phyloP scores from a whole-genome alignment of 2,888 invertebrate species.

The Elgonia sp. region DNA sequence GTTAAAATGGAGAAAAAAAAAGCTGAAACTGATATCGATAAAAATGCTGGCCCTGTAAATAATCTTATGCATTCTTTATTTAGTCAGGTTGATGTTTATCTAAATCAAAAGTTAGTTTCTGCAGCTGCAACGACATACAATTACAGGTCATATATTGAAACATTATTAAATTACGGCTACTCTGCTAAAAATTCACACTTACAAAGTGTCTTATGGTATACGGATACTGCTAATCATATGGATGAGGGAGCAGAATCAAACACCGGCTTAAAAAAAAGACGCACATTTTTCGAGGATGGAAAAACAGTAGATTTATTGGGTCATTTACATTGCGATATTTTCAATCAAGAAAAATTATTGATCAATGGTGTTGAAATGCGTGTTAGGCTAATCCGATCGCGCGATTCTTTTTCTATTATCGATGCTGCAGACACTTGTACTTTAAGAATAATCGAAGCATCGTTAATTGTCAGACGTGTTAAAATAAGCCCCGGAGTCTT shows the following conservation, averaged over 20 bases:
- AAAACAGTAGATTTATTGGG: conserved; percentile 19
- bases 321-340: too few relatives aligned
- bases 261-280: neutral
- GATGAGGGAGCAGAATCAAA: neutral
- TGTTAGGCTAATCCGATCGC: neutral
- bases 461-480: neutral
- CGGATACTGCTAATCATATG: conserved; percentile 30
- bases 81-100: conserved; percentile 70
- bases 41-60: neutral
- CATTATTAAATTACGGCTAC: conserved; percentile 74
- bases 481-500: neutral
- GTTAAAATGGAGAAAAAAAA: conserved; percentile 13
- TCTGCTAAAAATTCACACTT: conserved; percentile 75
- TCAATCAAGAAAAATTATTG: too few relatives aligned
- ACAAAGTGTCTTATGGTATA: conserved; percentile 48
- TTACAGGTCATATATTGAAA: too few relatives aligned
- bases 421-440: neutral
- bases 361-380: too few relatives aligned
- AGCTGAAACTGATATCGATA: neutral
- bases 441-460: neutral
- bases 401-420: conserved; percentile 10
- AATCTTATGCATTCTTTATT: too few relatives aligned
- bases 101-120: conserved; percentile 78
- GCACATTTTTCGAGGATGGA: neutral
- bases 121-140: conserved; percentile 75